phyloP scores from a whole-genome alignment of 2,113 vertebrate genomes.

The Raphicerus campestris region DNA sequence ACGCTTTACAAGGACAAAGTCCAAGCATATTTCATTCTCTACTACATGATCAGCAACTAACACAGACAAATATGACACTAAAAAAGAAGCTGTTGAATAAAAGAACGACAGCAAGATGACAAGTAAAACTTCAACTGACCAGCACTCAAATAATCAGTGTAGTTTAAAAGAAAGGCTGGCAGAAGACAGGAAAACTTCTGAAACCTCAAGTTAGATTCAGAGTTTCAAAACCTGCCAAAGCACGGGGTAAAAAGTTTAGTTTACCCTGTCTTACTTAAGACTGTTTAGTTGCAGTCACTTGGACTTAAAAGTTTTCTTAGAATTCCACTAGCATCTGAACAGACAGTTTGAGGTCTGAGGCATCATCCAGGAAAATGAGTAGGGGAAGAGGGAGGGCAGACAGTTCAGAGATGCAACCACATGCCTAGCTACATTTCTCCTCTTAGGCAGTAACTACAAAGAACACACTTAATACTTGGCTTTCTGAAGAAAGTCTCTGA shows the following conservation, averaged over 20 bases:
- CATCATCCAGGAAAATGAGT: not conserved
- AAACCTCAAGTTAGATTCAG: not conserved
- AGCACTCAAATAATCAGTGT: not conserved
- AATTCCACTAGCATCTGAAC: not conserved
- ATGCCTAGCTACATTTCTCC: not conserved
- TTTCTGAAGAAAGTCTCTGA: not conserved
- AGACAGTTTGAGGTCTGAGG: not conserved
- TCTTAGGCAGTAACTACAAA: not conserved
- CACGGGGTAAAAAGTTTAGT: not conserved
- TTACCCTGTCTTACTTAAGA: not conserved
- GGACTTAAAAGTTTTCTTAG: not conserved
- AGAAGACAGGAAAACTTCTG: not conserved
- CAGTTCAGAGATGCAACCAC: not conserved
- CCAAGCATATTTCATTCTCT: not conserved
- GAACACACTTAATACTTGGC: not conserved
- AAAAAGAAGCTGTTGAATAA: not conserved
- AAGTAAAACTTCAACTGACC: not conserved
- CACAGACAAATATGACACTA: not conserved
- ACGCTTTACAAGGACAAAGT: not conserved
- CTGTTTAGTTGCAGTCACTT: not conserved
- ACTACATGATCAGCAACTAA: not conserved
- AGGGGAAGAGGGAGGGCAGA: not conserved
- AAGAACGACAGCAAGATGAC: not conserved
- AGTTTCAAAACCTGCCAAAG: not conserved
- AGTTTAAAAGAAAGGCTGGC: not conserved